Percentiles rank a stretch among this genome's conserved stretches.
Evolutionary conservation across 2,113 vertebrate genomes (phyloP).

Genomic region (Chascanopsetta lugubris): DNA sequence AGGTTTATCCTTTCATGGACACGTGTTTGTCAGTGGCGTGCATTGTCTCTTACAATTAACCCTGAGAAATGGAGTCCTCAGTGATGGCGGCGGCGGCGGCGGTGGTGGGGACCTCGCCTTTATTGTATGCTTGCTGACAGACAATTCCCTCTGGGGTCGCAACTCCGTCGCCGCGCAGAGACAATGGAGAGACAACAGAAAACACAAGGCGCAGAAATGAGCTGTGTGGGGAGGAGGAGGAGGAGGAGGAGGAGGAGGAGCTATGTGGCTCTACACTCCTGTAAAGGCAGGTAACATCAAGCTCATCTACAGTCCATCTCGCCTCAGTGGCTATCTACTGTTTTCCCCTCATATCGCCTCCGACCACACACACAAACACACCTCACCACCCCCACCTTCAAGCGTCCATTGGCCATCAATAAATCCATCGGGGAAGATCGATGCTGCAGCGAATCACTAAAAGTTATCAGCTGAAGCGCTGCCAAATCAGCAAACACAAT

Average conservation of each 20-base stretch:
- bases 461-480: slow-evolving; percentile 84
- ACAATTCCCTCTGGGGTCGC: slow-evolving; percentile 69
- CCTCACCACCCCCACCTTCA: slow-evolving; percentile 69
- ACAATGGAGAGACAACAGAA: slow-evolving; percentile 61
- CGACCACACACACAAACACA: slow-evolving; percentile 44
- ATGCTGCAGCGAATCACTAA: slow-evolving; percentile 82
- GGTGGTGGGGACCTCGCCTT: slow-evolving; percentile 65
- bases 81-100: no score
- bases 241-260: no score
- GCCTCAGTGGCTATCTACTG: slow-evolving; percentile 63
- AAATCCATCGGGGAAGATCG: slow-evolving; percentile 84
- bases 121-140: slow-evolving; percentile 73
- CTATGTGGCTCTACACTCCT: slow-evolving; percentile 44
- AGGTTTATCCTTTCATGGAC: slow-evolving; percentile 66
- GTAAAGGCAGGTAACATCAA: slow-evolving; percentile 48
- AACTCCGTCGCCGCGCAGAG: slow-evolving; percentile 43
- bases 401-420: slow-evolving; percentile 75
- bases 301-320: slow-evolving; percentile 63
- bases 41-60: slow-evolving; percentile 74
- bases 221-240: slow-evolving; percentile 43
- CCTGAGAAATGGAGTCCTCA: slow-evolving; percentile 59
- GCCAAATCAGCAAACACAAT: slow-evolving; percentile 85
- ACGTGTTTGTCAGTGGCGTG: slow-evolving; percentile 48
- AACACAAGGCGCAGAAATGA: slow-evolving; percentile 55
- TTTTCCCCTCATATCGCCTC: slow-evolving; percentile 62